Conservation (phyloP, 2,888 invertebrate species). For the Augiades crinisus region DNA sequence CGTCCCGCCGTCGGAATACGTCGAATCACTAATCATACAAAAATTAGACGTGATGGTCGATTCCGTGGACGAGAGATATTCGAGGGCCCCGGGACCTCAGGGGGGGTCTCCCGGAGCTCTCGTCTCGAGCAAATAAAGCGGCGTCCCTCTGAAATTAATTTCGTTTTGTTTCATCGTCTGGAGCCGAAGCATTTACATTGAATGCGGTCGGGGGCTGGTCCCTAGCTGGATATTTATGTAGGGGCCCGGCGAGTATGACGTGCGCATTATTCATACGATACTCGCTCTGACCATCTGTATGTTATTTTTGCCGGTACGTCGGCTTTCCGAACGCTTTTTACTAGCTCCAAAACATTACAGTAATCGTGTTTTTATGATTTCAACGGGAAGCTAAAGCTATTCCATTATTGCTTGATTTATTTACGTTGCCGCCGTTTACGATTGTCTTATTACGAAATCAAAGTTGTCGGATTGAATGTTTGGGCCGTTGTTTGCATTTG, state of each 20-base stretch:
- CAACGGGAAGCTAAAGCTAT: neutral
- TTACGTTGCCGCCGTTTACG: neutral
- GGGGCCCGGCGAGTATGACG: conserved; percentile 73
- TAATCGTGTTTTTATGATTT: conserved; percentile 19
- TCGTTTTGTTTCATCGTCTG: conserved; percentile 79
- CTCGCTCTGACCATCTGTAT: conserved; percentile 64
- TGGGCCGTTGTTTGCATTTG: too few species aligned
- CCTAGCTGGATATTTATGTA: conserved; percentile 77
- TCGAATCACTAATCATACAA: conserved; percentile 65
- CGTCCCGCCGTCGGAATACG: conserved; percentile 48
- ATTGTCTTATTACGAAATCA: neutral
- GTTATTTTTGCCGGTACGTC: conserved; percentile 75
- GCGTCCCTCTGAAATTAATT: conserved; percentile 77
- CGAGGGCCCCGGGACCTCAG: conserved; percentile 61
- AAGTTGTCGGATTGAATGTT: too few species aligned
- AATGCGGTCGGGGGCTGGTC: conserved; percentile 76
- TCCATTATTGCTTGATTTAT: conserved; percentile 3
- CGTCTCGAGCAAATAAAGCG: conserved; percentile 67
- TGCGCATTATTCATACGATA: conserved; percentile 76
- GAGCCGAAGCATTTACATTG: conserved; percentile 77
- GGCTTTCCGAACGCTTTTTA: conserved; percentile 47
- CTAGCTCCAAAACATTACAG: conserved; percentile 25
- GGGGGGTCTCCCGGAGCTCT: conserved; percentile 71
- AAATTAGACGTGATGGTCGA: conserved; percentile 55
- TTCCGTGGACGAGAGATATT: conserved; percentile 58